Evolutionary conservation across 2,797 vertebrate genomes (phyloP).

Genomic region (Mus caroli): DNA sequence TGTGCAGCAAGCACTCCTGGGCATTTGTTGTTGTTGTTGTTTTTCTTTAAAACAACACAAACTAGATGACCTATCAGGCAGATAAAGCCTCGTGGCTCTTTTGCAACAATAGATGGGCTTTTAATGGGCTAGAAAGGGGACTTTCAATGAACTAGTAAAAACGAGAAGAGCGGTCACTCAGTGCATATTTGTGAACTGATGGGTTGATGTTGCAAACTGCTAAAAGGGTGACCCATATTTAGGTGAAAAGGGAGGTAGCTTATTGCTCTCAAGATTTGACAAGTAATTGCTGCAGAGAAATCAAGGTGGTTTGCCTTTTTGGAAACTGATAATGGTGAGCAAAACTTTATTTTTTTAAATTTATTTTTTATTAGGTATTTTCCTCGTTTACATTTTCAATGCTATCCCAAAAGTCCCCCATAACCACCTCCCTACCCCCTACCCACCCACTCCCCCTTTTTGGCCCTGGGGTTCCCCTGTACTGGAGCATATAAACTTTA

Average conservation of each 20-base stretch:
- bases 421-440: too few relatives aligned
- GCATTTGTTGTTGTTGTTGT: background rate
- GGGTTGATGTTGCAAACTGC: slow-evolving; percentile 61
- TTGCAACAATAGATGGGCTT: slow-evolving; percentile 29
- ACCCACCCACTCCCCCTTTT: too few relatives aligned
- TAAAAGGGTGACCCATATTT: slow-evolving; percentile 55
- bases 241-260: slow-evolving; percentile 32
- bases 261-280: slow-evolving; percentile 49
- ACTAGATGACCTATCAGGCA: slow-evolving; percentile 40
- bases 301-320: slow-evolving; percentile 38
- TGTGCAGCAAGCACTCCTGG: background rate
- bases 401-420: too few relatives aligned
- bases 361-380: too few relatives aligned
- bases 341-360: too few relatives aligned
- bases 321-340: background rate
- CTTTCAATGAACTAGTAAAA: slow-evolving; percentile 10
- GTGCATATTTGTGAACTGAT: slow-evolving; percentile 66
- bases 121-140: background rate
- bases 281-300: slow-evolving; percentile 56
- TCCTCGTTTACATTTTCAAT: too few relatives aligned
- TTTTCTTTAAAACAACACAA: slow-evolving; percentile 23
- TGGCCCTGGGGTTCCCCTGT: too few relatives aligned
- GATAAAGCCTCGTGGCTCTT: background rate
- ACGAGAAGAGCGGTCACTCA: slow-evolving; percentile 17
- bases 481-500: too few relatives aligned